Evolutionary conservation across 2,113 vertebrate species (phyloP).

Genomic region (Oxyura jamaicensis): DNA sequence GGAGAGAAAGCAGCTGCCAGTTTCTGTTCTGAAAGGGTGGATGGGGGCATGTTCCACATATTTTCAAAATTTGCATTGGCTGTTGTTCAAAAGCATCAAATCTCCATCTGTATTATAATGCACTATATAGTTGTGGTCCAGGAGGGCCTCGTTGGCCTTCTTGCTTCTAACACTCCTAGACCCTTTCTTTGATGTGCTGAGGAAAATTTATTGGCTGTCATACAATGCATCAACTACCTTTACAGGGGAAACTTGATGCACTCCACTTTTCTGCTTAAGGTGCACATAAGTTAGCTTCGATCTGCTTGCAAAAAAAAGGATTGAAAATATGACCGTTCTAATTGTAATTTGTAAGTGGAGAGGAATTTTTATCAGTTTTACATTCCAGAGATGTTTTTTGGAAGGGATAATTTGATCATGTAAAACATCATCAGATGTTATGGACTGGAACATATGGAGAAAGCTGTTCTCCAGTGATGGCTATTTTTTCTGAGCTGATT

Average conservation of each 20-base stretch:
- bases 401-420: not conserved
- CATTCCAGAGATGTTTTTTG: not conserved
- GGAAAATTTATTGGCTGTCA: not conserved
- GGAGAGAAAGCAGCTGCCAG: constrained; percentile 54
- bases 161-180: not conserved
- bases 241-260: not conserved
- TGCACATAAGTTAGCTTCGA: not conserved
- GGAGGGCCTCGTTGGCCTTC: constrained; percentile 48
- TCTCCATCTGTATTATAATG: constrained; percentile 60
- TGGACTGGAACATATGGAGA: constrained; percentile 6
- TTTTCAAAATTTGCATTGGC: constrained; percentile 61
- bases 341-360: not conserved
- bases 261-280: not conserved
- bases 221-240: not conserved
- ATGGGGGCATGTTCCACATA: constrained; percentile 59
- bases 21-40: constrained; percentile 57
- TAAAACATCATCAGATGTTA: not conserved
- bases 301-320: not conserved
- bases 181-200: not conserved
- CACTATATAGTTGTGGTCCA: constrained; percentile 33
- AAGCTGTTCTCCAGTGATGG: not conserved
- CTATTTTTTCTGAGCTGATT: not conserved
- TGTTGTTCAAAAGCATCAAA: constrained; percentile 16
- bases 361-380: not conserved
- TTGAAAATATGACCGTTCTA: not conserved